These are phyloP conservation scores for Eriosoma lanigerum DNA, from an alignment of 1,140 invertebrate genomes.

Conservation along the genomic window DNA sequence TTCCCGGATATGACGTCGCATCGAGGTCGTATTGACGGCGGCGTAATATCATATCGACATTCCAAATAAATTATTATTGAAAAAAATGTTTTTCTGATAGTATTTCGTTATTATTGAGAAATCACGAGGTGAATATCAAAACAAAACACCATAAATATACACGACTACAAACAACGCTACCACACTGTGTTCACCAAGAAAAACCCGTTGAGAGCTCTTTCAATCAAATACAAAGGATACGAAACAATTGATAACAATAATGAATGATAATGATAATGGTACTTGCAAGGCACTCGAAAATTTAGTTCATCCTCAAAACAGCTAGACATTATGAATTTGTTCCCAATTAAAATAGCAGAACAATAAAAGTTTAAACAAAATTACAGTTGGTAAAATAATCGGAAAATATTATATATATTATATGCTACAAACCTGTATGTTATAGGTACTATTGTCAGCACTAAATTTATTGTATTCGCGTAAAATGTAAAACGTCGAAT, in stretches of 20 bases:
- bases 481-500: too few species aligned
- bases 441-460: too few species aligned
- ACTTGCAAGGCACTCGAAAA: background rate
- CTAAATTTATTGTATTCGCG: too few species aligned
- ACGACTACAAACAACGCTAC: background rate
- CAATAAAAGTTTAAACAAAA: too few species aligned
- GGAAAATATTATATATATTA: too few species aligned
- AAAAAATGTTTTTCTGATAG: too few species aligned
- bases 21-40: background rate
- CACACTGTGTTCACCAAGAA: background rate
- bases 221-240: background rate
- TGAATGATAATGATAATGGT: background rate
- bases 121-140: constrained; percentile 2
- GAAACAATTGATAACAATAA: background rate
- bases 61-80: too few species aligned
- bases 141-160: background rate
- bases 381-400: too few species aligned
- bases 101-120: background rate
- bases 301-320: background rate
- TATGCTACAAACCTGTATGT: too few species aligned
- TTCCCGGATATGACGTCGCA: background rate
- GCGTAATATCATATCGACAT: too few species aligned
- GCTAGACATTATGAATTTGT: too few species aligned
- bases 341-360: too few species aligned
- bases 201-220: background rate